phyloP scores from a whole-genome alignment of 2,888 invertebrate genomes.

The Ophion obscuratus region DNA sequence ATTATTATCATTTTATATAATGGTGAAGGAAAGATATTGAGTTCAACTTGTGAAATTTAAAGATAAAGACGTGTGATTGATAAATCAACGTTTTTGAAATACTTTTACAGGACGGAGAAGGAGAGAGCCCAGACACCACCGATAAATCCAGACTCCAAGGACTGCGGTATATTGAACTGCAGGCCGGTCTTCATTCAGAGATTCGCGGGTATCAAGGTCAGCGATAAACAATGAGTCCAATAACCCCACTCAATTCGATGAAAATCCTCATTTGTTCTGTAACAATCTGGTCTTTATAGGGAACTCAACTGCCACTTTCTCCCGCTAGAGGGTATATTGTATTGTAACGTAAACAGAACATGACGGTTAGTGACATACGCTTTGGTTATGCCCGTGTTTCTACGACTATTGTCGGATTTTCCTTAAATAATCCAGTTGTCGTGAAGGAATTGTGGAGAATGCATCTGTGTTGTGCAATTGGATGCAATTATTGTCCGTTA shows the following conservation, averaged over 20 bases:
- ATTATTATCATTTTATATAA: no score
- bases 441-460: no score
- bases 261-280: neutral
- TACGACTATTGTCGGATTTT: no score
- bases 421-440: no score
- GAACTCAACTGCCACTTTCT: no score
- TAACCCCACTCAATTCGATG: neutral
- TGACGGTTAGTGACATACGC: no score
- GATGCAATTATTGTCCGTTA: no score
- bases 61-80: constrained; percentile 4
- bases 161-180: constrained; percentile 95
- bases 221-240: constrained; percentile 63
- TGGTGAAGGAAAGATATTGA: neutral
- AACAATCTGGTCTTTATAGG: neutral
- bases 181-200: constrained; percentile 93
- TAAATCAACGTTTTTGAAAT: constrained; percentile 20
- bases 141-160: constrained; percentile 88
- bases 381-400: no score
- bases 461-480: no score
- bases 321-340: no score
- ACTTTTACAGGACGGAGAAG: constrained; percentile 79
- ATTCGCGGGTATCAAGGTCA: constrained; percentile 95
- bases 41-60: neutral
- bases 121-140: constrained; percentile 82
- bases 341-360: no score